phyloP scores from a whole-genome alignment of 1,140 invertebrate species.

The Drosophila mayri region DNA sequence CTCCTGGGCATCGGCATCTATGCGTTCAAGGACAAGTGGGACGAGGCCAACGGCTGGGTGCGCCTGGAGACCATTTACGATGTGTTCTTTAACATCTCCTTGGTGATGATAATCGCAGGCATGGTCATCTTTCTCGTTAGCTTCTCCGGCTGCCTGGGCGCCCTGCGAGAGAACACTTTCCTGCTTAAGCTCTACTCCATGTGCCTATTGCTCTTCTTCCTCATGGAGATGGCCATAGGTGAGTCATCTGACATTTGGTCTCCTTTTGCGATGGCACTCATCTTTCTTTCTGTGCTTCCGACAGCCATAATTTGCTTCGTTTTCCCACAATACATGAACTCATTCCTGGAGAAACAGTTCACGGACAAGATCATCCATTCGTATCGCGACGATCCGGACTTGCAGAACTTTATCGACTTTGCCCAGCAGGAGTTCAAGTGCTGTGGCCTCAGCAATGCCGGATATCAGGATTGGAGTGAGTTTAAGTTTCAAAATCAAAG shows the following conservation, averaged over 20 bases:
- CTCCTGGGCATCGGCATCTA: slow-evolving; percentile 95
- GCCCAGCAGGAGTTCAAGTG: slow-evolving; percentile 97
- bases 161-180: slow-evolving; percentile 96
- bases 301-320: slow-evolving; percentile 95
- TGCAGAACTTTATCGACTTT: slow-evolving; percentile 97
- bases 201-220: slow-evolving; percentile 94
- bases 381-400: slow-evolving; percentile 95
- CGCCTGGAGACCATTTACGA: slow-evolving; percentile 94
- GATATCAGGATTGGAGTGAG: slow-evolving; percentile 94
- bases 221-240: slow-evolving; percentile 93
- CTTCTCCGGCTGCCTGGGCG: slow-evolving; percentile 96
- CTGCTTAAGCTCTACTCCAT: slow-evolving; percentile 97
- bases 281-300: neutral
- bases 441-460: slow-evolving; percentile 95
- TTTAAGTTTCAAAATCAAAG: neutral
- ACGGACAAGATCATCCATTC: slow-evolving; percentile 93
- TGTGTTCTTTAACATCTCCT: slow-evolving; percentile 94
- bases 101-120: slow-evolving; percentile 94
- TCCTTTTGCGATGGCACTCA: neutral
- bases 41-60: slow-evolving; percentile 90
- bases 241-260: slow-evolving; percentile 2
- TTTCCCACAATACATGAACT: slow-evolving; percentile 94
- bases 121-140: slow-evolving; percentile 92
- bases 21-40: slow-evolving; percentile 96
- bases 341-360: slow-evolving; percentile 92